These are phyloP conservation scores for Bradypodion ventrale DNA, from an alignment of 2,797 vertebrate species.

Conservation along the genomic window DNA sequence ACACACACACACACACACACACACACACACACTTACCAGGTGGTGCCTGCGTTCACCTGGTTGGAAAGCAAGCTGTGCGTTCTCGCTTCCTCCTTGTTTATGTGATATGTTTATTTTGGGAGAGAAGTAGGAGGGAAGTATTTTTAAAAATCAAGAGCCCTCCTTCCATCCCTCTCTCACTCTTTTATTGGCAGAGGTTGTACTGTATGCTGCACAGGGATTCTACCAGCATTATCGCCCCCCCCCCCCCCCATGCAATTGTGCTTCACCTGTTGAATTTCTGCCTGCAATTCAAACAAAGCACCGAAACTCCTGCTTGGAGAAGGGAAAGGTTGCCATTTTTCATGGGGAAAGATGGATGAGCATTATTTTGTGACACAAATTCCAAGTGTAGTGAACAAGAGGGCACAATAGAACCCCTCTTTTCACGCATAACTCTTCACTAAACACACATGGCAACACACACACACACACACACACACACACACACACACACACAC, in stretches of 20 bases:
- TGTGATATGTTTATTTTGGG: not conserved
- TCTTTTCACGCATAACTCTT: not conserved
- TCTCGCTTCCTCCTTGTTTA: not conserved
- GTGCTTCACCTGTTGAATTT: not conserved
- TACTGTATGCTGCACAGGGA: not conserved
- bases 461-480: no score
- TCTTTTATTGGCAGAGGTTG: not conserved
- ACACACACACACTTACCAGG: not conserved
- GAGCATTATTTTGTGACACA: not conserved
- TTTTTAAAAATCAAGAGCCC: not conserved
- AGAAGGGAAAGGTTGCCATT: no score
- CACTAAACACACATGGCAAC: not conserved
- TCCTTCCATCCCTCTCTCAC: not conserved
- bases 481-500: no score
- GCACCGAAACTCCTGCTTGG: not conserved
- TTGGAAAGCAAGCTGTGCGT: not conserved
- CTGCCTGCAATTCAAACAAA: not conserved
- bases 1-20: no score
- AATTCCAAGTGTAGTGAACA: not conserved
- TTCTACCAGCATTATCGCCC: no score
- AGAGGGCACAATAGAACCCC: not conserved
- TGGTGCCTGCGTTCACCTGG: no score
- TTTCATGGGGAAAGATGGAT: not conserved
- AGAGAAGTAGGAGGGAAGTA: not conserved
- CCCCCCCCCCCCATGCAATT: no score